phyloP scores from a whole-genome alignment of 2,113 vertebrate species.

The Willisornis vidua region DNA sequence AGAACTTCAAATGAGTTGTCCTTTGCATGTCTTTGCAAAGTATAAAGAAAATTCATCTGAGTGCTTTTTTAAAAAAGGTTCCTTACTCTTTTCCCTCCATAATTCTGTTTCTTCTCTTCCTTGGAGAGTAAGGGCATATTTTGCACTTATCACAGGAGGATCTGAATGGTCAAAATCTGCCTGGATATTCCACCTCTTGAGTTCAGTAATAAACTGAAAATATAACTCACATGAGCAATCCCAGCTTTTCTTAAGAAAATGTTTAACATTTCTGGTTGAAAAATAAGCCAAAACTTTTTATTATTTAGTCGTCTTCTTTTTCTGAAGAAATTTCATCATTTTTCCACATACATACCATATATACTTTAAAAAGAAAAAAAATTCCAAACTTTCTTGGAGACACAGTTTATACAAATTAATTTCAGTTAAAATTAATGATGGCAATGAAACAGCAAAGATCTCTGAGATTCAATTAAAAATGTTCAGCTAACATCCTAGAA shows the following conservation, averaged over 20 bases:
- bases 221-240: conserved; percentile 15
- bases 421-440: neutral
- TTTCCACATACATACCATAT: neutral
- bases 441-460: neutral
- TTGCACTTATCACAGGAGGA: neutral
- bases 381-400: neutral
- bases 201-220: neutral
- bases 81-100: neutral
- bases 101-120: neutral
- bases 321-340: neutral
- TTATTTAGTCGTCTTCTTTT: neutral
- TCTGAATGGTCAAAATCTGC: neutral
- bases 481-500: neutral
- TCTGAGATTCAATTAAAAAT: neutral
- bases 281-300: neutral
- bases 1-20: neutral
- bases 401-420: neutral
- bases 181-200: neutral
- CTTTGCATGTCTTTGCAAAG: neutral
- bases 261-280: neutral
- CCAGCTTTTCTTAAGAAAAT: conserved; percentile 25
- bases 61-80: neutral
- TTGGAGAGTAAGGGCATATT: neutral
- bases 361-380: neutral
- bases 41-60: neutral